These are phyloP conservation scores for Drosophila yooni DNA, from an alignment of 2,888 invertebrate species.

Conservation along the genomic window DNA sequence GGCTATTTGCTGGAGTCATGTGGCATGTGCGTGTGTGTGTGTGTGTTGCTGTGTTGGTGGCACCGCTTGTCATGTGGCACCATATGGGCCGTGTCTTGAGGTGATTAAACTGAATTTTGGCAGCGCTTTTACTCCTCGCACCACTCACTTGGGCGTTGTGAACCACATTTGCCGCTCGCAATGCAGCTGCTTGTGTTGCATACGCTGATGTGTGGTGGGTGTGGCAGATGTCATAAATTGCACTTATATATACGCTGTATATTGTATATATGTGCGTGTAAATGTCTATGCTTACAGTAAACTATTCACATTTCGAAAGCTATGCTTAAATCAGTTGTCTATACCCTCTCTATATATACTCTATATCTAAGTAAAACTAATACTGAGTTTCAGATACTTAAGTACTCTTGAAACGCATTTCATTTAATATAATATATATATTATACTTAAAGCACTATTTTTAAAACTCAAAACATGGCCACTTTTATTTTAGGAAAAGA, in stretches of 20 bases:
- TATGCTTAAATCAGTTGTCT: neutral
- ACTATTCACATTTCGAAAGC: conserved; percentile 14
- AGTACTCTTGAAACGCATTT: neutral
- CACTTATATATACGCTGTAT: conserved; percentile 17
- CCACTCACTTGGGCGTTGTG: conserved; percentile 39
- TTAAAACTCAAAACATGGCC: neutral
- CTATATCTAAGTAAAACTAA: neutral
- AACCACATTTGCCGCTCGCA: conserved; percentile 48
- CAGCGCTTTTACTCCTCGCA: conserved; percentile 61
- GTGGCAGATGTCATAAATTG: conserved; percentile 67
- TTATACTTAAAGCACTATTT: neutral
- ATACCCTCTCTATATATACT: neutral
- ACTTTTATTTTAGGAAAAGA: neutral
- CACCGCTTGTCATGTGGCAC: conserved; percentile 50
- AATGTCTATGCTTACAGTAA: neutral
- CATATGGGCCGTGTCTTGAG: conserved; percentile 64
- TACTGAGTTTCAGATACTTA: neutral
- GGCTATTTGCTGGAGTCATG: conserved; percentile 36
- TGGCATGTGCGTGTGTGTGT: neutral
- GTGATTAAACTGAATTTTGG: conserved; percentile 79
- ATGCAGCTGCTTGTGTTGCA: conserved; percentile 34
- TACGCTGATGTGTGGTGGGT: conserved; percentile 24
- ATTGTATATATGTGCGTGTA: neutral
- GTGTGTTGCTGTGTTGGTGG: conserved; percentile 47
- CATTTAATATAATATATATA: no score